Evolutionary conservation across 2,888 invertebrate species (phyloP).

Genomic region (Camponotus fellah): DNA sequence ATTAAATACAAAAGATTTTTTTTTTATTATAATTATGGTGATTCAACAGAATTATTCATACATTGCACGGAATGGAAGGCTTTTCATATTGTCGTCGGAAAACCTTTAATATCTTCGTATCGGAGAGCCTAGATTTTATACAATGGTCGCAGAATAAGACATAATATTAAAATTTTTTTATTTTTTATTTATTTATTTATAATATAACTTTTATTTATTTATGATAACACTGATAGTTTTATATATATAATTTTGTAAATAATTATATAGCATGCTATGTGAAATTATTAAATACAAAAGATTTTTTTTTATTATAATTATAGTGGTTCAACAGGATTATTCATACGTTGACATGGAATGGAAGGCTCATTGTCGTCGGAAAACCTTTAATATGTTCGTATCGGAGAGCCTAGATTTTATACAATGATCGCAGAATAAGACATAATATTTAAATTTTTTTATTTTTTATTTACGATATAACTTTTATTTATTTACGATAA

Average conservation of each 20-base stretch:
- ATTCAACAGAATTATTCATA: slow-evolving; percentile 28
- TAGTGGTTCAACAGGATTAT: slow-evolving; percentile 24
- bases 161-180: no score
- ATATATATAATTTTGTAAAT: neutral
- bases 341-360: neutral
- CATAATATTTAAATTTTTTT: no score
- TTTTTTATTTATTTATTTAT: no score
- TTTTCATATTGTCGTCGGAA: neutral
- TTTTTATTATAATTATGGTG: neutral
- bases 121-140: neutral
- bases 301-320: neutral
- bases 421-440: neutral
- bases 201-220: no score
- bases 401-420: neutral
- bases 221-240: no score
- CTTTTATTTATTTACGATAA: no score
- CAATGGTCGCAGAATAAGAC: neutral
- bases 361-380: neutral
- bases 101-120: neutral
- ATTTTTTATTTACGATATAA: no score
- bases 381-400: neutral
- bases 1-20: neutral
- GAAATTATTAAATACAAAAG: neutral
- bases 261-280: no score
- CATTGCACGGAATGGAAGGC: no score